Base-by-base conservation (phyloP, 2,113 vertebrate genomes). In the Misgurnus anguillicaudatus region DNA sequence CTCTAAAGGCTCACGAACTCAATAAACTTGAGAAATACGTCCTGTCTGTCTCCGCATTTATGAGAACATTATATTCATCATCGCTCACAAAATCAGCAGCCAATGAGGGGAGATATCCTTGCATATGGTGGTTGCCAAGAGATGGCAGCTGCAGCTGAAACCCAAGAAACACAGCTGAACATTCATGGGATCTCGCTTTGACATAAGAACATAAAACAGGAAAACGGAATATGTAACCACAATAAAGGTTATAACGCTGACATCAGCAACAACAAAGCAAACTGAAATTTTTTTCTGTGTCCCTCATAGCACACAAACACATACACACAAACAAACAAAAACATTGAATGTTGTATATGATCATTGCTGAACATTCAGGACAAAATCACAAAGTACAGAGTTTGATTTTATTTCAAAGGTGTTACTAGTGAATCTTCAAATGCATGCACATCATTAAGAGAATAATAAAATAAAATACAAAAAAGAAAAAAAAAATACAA, bases 1-100 rank as follows among this genome's bases (percentile, higher is more conserved):
- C 67, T 68, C 62, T 67, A 63, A 61, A 61, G 53, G 62, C 75
- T 76, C 75, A 78, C 60, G 75, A 80, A 78, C 62, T 68, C 47
- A 84, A 36, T 81, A 65, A 78, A 74, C 62, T 63, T 41, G 63
- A 69, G 68, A 60, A 73, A 84, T 31, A 17, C 7, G 13, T 7
- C 24, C 53, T 39, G 63, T 73, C 67, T 63, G 55, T 82, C 63
- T 70, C 21, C 21, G 21, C 53, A 17, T 47, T 31, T 39, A 66
- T 77, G 19, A 9, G 11, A 58, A 6, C 21, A 48, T 55, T 38
- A 31, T 53, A 51, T 17, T 72, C 66, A 77, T 66, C 67, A 57
- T 64, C 57, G 10, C 68, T 78, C 36, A 68, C 58, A 60, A 64
- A 80, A 62, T 36, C 9, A 55, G 8, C 6, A 39, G 66, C 38